phyloP scores from a whole-genome alignment of 2,113 vertebrate species.

The Heptranchias perlo region DNA sequence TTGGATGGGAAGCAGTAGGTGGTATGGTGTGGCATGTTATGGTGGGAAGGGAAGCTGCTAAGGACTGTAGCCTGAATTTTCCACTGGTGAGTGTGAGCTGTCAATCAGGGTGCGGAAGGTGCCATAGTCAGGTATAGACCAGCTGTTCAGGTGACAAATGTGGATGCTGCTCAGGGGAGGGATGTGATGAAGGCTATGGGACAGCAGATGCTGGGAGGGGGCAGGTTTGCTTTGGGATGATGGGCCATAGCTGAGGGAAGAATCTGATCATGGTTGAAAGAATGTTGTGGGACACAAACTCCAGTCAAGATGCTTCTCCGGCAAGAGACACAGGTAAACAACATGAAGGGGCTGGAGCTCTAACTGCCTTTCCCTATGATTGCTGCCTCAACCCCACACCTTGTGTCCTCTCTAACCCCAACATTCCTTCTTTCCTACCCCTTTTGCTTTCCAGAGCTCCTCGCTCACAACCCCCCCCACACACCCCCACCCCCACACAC shows the following conservation, averaged over 20 bases:
- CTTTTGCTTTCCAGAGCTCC: background rate
- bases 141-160: background rate
- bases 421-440: background rate
- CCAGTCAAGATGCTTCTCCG: background rate
- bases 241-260: too few relatives aligned
- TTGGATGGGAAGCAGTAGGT: background rate
- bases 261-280: too few relatives aligned
- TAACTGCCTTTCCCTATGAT: background rate
- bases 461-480: too few relatives aligned
- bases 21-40: background rate
- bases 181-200: too few relatives aligned
- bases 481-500: background rate
- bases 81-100: background rate
- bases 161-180: background rate
- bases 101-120: background rate
- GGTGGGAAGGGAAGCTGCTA: background rate
- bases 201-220: background rate
- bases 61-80: background rate
- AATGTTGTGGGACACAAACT: background rate
- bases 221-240: background rate
- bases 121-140: background rate
- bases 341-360: background rate
- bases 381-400: background rate
- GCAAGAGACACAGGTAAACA: background rate
- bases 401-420: background rate